Conservation (phyloP, 37 sponge, comb jelly and placozoan species). For the Hexactinellida sp. region DNA sequence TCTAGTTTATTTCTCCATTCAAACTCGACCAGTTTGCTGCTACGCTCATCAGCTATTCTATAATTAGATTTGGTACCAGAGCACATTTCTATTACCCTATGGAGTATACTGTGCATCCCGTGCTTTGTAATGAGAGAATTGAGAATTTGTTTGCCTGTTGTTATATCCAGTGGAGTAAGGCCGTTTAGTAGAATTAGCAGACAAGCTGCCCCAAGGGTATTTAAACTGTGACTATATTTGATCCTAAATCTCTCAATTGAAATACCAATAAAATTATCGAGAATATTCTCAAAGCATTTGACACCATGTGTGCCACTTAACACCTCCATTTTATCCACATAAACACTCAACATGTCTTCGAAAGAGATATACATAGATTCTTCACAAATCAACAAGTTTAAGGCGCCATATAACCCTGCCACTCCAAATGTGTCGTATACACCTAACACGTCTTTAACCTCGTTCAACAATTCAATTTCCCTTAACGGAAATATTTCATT, state of each 20-base stretch:
- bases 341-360: background rate
- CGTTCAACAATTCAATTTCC: background rate
- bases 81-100: background rate
- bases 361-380: constrained; percentile 7
- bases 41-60: background rate
- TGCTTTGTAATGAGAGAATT: background rate
- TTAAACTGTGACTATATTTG: background rate
- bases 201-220: background rate
- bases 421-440: background rate
- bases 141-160: background rate
- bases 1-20: background rate
- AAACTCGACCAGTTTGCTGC: background rate
- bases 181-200: background rate
- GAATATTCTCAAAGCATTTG: background rate
- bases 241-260: background rate
- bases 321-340: background rate
- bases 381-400: background rate
- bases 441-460: background rate
- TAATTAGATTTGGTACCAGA: background rate
- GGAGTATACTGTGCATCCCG: background rate
- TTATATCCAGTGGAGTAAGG: background rate
- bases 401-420: background rate
- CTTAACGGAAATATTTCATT: background rate
- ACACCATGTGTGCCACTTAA: background rate
- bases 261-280: background rate